Evolutionary conservation across 2,888 invertebrate genomes (phyloP).

Genomic region (Bhutanitis thaidina): DNA sequence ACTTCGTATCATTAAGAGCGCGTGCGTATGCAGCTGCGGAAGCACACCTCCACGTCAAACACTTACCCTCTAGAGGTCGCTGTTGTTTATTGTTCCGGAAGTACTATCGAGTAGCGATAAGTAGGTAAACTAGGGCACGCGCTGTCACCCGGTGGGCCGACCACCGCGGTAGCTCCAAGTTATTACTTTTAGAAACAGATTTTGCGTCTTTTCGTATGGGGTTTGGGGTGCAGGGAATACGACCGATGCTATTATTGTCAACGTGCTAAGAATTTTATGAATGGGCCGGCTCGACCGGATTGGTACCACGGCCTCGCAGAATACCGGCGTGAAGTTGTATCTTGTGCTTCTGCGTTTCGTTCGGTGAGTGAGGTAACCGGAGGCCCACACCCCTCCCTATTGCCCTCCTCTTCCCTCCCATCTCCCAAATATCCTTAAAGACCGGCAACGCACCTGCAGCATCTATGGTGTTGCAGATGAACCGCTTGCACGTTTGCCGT

Average conservation of each 20-base stretch:
- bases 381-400: too few species aligned
- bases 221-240: not conserved
- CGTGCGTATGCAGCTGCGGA: slow-evolving; percentile 64
- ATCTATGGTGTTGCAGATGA: too few species aligned
- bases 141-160: slow-evolving; percentile 47
- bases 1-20: slow-evolving; percentile 56
- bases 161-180: slow-evolving; percentile 31
- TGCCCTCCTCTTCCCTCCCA: too few species aligned
- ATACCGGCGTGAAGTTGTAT: too few species aligned
- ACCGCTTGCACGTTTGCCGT: too few species aligned
- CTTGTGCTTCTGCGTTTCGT: too few species aligned
- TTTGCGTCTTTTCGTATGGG: not conserved
- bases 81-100: slow-evolving; percentile 42
- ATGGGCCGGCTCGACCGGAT: too few species aligned
- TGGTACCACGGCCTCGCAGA: too few species aligned
- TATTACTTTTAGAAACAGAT: not conserved
- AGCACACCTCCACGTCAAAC: slow-evolving; percentile 25
- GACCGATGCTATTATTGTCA: not conserved
- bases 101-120: slow-evolving; percentile 39
- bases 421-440: too few species aligned
- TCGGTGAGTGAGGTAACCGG: too few species aligned
- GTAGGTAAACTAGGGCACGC: slow-evolving; percentile 58
- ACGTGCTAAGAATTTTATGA: too few species aligned
- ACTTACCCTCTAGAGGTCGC: slow-evolving; percentile 31
- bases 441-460: too few species aligned